phyloP scores from a whole-genome alignment of 2,113 vertebrate genomes.

The Clarias gariepinus region DNA sequence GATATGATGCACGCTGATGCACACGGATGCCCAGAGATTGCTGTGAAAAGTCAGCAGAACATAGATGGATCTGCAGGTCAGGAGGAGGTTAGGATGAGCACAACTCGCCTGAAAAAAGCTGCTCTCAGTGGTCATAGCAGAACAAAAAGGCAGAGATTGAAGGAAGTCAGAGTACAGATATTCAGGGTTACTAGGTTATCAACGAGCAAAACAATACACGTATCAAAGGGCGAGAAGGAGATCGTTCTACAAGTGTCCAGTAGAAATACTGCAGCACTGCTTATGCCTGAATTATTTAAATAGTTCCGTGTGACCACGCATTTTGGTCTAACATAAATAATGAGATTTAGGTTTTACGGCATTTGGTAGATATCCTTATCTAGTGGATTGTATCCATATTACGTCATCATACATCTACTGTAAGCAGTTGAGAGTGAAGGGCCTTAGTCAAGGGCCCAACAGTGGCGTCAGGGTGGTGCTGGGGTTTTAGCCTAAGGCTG shows the following conservation, averaged over 20 bases:
- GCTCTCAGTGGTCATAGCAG: conserved; percentile 30
- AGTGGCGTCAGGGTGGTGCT: too few relatives aligned
- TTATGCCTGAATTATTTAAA: too few relatives aligned
- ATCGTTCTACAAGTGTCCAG: conserved; percentile 1
- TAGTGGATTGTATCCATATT: too few relatives aligned
- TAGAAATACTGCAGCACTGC: background rate
- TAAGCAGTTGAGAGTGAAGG: too few relatives aligned
- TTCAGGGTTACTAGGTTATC: background rate
- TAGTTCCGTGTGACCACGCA: too few relatives aligned
- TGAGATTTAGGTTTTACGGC: too few relatives aligned
- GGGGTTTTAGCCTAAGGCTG: too few relatives aligned
- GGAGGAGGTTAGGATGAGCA: conserved; percentile 12
- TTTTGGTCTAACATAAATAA: too few relatives aligned
- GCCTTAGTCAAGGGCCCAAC: too few relatives aligned
- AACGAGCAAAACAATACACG: background rate
- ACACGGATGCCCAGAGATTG: conserved; percentile 21
- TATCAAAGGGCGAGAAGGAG: conserved; percentile 5
- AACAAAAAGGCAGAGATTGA: conserved; percentile 25
- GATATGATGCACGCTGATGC: conserved; percentile 2
- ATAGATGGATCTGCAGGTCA: conserved; percentile 36
- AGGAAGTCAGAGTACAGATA: background rate
- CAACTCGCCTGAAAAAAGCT: conserved; percentile 15
- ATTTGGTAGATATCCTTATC: too few relatives aligned
- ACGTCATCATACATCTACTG: too few relatives aligned
- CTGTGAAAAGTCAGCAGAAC: conserved; percentile 32